Evolutionary conservation across 2,113 vertebrate genomes (phyloP), one percentile per base, ranked within the genome.

Genomic region (Chaetura pelagica): DNA sequence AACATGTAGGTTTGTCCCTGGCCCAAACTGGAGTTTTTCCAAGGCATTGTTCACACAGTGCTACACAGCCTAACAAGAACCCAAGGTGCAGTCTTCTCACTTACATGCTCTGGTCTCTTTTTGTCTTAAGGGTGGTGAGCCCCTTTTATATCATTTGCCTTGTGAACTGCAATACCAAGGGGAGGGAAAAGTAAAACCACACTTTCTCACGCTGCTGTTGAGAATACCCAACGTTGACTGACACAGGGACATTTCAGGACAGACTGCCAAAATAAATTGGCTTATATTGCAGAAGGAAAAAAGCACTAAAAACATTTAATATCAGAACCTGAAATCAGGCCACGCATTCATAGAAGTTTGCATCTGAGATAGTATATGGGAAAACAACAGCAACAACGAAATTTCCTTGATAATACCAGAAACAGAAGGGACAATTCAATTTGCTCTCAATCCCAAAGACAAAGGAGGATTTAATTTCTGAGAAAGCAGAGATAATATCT

Each of bases 1-100:
- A 46, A 84, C 27, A 21, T 1, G 49, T 3, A 84, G 26, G 68
- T 55, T 46, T 0, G 8, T 73, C 21, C 81, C 81, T 52, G 15
- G 14, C 9, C 61, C 54, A n/a, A 89, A 75, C 35, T 59, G 61
- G 4, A 40, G 10, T 6, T 34, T 51, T 44, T 8, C 6, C 30
- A 8, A 3, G 2, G 30, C 6, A 11, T 0, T 27, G 7, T 7
- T 51, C 24, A 58, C 68, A 42, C 61, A 73, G 0, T 80, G 58
- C 9, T 73, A 57, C 18, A 40, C 7, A 29, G 23, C 9, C 27
- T 42, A 10, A 42, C 49, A 72, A 49, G 51, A 88, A 66, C 29
- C 15, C 7, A 19, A 48, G 17, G 11, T 15, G 27, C 24, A n/a
- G 15, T 2, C 9, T 6, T 7, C 10, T 26, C 29, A 27, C 16